Conservation (phyloP, 2,888 invertebrate genomes). For the Ernsta delagoae region DNA sequence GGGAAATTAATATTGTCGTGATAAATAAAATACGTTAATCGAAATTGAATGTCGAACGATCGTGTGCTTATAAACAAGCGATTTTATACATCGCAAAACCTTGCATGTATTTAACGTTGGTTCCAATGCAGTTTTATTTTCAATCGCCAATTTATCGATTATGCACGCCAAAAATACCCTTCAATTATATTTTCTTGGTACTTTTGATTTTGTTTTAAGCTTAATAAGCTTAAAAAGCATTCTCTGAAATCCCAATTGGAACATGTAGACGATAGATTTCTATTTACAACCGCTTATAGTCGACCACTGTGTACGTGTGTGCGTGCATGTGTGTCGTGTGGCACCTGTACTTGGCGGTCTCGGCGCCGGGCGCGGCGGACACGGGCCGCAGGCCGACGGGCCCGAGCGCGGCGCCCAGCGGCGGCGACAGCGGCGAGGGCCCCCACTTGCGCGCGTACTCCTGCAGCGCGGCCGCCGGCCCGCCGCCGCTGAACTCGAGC, state of each 20-base stretch:
- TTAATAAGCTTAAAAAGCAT: background rate
- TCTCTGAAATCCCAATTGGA: background rate
- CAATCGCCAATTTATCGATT: constrained; percentile 7
- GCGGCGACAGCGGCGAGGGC: constrained; percentile 88
- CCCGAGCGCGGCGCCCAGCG: constrained; percentile 87
- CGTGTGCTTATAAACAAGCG: constrained; percentile 4
- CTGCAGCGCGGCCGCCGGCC: constrained; percentile 72
- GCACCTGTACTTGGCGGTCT: constrained; percentile 90
- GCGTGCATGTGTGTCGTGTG: background rate
- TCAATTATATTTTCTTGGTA: too few species aligned
- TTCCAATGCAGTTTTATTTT: constrained; percentile 5
- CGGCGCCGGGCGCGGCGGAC: constrained; percentile 94
- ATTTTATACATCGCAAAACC: background rate
- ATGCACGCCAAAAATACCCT: background rate
- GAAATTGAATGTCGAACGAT: background rate
- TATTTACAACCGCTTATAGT: background rate
- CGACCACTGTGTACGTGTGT: background rate
- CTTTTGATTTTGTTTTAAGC: too few species aligned
- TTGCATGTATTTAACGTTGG: background rate
- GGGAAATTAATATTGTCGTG: constrained; percentile 11
- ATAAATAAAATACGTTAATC: constrained; percentile 15
- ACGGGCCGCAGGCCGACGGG: constrained; percentile 87
- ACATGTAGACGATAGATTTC: constrained; percentile 21
- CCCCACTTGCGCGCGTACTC: constrained; percentile 85
- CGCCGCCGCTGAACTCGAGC: constrained; percentile 83